Evolutionary conservation across 2,888 invertebrate species (phyloP).

Genomic region (Petrolisthes manimaculis): DNA sequence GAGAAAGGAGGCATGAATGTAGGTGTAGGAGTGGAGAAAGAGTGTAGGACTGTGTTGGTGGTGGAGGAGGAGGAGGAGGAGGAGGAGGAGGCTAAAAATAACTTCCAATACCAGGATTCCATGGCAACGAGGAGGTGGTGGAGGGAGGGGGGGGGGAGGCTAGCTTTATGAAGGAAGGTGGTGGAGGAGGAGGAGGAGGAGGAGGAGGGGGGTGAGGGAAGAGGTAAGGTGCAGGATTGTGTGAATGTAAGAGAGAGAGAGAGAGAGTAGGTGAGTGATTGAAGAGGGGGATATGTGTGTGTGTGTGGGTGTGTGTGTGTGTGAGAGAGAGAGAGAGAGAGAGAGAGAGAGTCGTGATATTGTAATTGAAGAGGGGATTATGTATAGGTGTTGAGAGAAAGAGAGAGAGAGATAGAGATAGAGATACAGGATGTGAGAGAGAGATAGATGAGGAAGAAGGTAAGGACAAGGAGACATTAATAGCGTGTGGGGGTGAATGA

Average conservation of each 20-base stretch:
- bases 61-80: not conserved
- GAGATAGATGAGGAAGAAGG: not conserved
- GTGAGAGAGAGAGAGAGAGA: not conserved
- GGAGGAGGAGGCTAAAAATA: not conserved
- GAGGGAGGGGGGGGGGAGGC: not conserved
- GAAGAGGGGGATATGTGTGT: not conserved
- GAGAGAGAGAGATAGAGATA: not conserved
- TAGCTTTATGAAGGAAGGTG: not conserved
- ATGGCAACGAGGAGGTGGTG: slow-evolving; percentile 27
- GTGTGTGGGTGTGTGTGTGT: too few species aligned
- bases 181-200: slow-evolving; percentile 1
- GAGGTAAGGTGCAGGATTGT: not conserved
- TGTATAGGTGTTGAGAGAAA: not conserved
- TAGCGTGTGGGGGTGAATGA: not conserved
- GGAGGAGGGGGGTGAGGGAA: not conserved
- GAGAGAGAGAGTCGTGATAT: not conserved
- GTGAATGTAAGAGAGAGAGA: not conserved
- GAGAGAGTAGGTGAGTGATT: not conserved
- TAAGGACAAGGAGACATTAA: not conserved
- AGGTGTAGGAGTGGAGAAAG: not conserved
- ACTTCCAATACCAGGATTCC: not conserved
- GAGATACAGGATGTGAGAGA: not conserved
- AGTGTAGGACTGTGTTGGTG: not conserved
- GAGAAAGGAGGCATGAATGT: not conserved
- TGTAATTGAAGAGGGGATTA: not conserved